These are phyloP conservation scores for Tetheella fluctuosa DNA, from an alignment of 2,888 invertebrate species.

Conservation along the genomic window DNA sequence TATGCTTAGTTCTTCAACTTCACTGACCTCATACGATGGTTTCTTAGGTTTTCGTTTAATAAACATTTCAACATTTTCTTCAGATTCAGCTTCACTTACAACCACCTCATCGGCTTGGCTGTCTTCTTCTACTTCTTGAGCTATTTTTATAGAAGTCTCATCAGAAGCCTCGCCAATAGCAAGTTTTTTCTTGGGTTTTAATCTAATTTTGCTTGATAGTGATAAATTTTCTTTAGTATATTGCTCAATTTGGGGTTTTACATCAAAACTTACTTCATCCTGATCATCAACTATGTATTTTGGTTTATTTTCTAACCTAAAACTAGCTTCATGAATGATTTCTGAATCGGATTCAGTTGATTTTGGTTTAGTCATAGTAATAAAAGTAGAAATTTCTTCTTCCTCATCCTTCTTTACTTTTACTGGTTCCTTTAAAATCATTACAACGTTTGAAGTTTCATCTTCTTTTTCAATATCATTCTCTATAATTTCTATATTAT, in stretches of 20 bases:
- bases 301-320: constrained; percentile 88
- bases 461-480: constrained; percentile 78
- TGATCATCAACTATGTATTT: constrained; percentile 87
- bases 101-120: constrained; percentile 87
- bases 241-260: constrained; percentile 66
- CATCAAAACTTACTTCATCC: constrained; percentile 83
- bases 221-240: constrained; percentile 89
- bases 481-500: constrained; percentile 76
- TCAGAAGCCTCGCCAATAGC: constrained; percentile 87
- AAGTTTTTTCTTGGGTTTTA: constrained; percentile 86
- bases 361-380: constrained; percentile 66
- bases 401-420: constrained; percentile 57
- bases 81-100: constrained; percentile 85
- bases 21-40: constrained; percentile 84
- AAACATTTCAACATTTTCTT: constrained; percentile 83
- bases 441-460: constrained; percentile 60
- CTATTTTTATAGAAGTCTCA: constrained; percentile 87
- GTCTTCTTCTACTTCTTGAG: constrained; percentile 86
- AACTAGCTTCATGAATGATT: constrained; percentile 84
- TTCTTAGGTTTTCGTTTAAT: constrained; percentile 80
- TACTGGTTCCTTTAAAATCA: constrained; percentile 71
- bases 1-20: constrained; percentile 85
- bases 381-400: constrained; percentile 71
- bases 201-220: constrained; percentile 88
- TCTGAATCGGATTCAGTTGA: constrained; percentile 69